Percentiles rank a stretch among this genome's conserved stretches.
These are phyloP conservation scores for Crax fasciolata DNA, from an alignment of 2,797 vertebrate genomes.

Conservation along the genomic window DNA sequence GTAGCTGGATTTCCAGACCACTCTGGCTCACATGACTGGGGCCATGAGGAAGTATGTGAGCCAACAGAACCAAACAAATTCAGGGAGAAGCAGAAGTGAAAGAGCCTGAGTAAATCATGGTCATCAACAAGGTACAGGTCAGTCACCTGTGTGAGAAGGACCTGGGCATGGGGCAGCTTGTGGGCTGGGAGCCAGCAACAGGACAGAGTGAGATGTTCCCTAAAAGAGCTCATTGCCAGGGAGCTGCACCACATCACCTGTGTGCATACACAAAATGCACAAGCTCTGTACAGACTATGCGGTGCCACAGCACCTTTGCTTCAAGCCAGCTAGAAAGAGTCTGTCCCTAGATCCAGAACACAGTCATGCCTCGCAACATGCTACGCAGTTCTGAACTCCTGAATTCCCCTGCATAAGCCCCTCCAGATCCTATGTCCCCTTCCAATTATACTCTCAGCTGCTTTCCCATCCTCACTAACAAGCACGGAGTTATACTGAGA, in stretches of 20 bases:
- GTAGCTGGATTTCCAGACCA: background rate
- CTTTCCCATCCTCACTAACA: background rate
- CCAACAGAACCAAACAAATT: background rate
- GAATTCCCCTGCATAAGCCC: background rate
- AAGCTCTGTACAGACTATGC: background rate
- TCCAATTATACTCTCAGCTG: background rate
- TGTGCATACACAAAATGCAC: background rate
- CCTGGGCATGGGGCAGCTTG: background rate
- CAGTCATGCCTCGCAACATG: background rate
- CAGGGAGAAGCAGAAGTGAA: background rate
- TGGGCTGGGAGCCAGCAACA: background rate
- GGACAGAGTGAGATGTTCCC: background rate
- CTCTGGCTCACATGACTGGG: background rate
- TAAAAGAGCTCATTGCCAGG: background rate
- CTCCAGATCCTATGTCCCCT: background rate
- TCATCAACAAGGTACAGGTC: background rate
- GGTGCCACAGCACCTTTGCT: background rate
- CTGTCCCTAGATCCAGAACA: background rate
- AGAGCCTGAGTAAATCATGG: background rate
- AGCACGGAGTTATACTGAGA: accelerated
- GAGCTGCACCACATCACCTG: background rate
- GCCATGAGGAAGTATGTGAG: background rate
- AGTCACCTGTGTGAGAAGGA: background rate
- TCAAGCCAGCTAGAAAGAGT: background rate
- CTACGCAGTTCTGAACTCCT: background rate